A percentile compares a stretch with the other conserved stretches of the same genome.
phyloP scores from a whole-genome alignment of 2,797 vertebrate species.

The Fistularia commersonii region DNA sequence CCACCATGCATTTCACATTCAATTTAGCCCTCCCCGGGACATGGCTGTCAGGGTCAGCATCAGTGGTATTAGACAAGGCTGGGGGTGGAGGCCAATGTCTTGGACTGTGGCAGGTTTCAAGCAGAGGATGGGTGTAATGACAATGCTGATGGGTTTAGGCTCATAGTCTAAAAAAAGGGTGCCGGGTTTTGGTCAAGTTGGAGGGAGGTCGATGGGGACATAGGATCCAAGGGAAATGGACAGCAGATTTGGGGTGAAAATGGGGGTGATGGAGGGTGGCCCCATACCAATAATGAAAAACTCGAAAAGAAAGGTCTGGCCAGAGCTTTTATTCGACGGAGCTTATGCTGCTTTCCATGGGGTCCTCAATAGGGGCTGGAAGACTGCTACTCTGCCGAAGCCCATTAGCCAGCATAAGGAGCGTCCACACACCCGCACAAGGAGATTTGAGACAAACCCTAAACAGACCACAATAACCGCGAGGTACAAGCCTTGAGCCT shows the following conservation, averaged over 20 bases:
- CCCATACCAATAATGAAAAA: conserved; percentile 72
- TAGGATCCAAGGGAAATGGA: conserved; percentile 67
- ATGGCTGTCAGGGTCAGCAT: conserved; percentile 77
- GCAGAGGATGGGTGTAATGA: conserved; percentile 51
- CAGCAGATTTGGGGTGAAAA: conserved; percentile 73
- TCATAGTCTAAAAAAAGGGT: conserved; percentile 48
- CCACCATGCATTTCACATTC: conserved; percentile 98
- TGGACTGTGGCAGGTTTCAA: conserved; percentile 63
- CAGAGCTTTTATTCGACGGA: conserved; percentile 66
- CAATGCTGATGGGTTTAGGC: conserved; percentile 60
- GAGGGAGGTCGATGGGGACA: conserved; percentile 54
- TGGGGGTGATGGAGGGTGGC: conserved; percentile 71
- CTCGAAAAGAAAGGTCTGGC: conserved; percentile 73
- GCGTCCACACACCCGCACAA: conserved; percentile 82
- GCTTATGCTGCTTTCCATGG: conserved; percentile 77
- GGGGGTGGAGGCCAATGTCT: conserved; percentile 63
- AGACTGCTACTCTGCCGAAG: conserved; percentile 73
- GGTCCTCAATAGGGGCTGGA: conserved; percentile 70
- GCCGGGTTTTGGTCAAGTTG: conserved; percentile 54
- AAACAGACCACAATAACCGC: conserved; percentile 80
- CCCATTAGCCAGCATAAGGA: conserved; percentile 94
- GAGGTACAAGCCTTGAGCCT: conserved; percentile 81
- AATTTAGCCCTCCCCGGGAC: conserved; percentile 92
- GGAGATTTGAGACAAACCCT: conserved; percentile 97
- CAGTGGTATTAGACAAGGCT: conserved; percentile 60